Evolutionary conservation across 2,113 vertebrate species (phyloP).

Genomic region (Ptyas mucosa): DNA sequence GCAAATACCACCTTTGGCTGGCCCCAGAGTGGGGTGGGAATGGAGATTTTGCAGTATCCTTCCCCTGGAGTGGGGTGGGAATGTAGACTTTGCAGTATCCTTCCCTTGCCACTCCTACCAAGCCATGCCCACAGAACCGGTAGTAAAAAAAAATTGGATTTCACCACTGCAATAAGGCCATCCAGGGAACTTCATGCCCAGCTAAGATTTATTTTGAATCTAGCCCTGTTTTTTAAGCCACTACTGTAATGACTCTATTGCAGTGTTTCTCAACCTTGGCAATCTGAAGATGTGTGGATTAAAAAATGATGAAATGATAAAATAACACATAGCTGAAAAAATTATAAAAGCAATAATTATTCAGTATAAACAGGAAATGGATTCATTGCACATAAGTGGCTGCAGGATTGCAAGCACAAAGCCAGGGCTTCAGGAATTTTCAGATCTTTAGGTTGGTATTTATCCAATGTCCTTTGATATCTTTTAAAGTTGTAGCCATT

Average conservation of each 20-base stretch:
- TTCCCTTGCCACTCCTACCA: no score
- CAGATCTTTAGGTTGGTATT: not conserved
- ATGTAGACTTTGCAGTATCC: no score
- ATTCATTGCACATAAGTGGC: not conserved
- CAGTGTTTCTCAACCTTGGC: not conserved
- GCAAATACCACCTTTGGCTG: no score
- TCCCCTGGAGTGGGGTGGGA: no score
- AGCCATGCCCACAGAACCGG: no score
- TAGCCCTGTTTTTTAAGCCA: not conserved
- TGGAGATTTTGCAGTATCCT: no score
- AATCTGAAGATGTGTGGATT: not conserved
- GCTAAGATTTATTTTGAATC: not conserved
- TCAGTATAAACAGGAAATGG: not conserved
- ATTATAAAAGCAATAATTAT: not conserved
- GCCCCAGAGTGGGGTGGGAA: no score
- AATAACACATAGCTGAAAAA: not conserved
- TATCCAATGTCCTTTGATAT: not conserved
- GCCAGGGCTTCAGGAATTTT: not conserved
- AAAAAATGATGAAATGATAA: not conserved
- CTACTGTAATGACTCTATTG: not conserved
- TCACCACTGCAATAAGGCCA: not conserved
- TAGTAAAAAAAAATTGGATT: no score
- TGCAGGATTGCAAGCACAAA: not conserved
- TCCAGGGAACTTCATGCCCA: not conserved
- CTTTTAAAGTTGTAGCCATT: not conserved